Percentiles rank a stretch among this genome's conserved stretches.
phyloP scores from a whole-genome alignment of 2,888 invertebrate species.

The Margaritifera margaritifera region DNA sequence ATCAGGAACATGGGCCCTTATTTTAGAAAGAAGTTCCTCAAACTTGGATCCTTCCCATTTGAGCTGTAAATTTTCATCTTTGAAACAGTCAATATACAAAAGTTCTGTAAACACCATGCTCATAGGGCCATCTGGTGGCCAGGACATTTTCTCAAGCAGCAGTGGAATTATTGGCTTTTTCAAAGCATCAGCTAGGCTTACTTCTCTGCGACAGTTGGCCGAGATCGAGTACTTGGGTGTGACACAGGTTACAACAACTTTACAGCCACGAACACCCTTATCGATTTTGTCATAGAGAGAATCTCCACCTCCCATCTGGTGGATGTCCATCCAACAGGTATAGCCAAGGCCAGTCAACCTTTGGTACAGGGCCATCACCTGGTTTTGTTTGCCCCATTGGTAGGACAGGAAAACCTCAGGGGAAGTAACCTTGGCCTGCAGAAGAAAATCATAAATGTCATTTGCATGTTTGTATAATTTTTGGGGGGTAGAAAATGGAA shows the following conservation, averaged over 20 bases:
- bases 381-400: conserved; percentile 69
- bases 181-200: conserved; percentile 66
- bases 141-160: conserved; percentile 63
- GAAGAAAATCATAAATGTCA: no score
- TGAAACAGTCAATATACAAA: conserved; percentile 61
- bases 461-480: no score
- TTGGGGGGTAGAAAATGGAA: no score
- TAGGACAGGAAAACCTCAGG: conserved; percentile 68
- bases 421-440: conserved; percentile 7
- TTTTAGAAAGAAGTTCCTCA: conserved; percentile 47
- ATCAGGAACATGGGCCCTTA: conserved; percentile 8
- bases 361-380: conserved; percentile 61
- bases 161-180: conserved; percentile 69
- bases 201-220: conserved; percentile 68
- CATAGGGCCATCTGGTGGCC: conserved; percentile 71
- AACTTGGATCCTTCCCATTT: conserved; percentile 53
- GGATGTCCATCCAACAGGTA: conserved; percentile 69
- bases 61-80: conserved; percentile 39
- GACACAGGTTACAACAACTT: conserved; percentile 64
- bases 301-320: conserved; percentile 71
- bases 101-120: conserved; percentile 67
- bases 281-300: conserved; percentile 71
- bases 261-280: conserved; percentile 60
- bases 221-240: conserved; percentile 68
- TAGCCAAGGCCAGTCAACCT: conserved; percentile 57